Evolutionary conservation across 2,113 vertebrate species (phyloP), one percentile per base, ranked within the genome.

Genomic region (Naja naja): DNA sequence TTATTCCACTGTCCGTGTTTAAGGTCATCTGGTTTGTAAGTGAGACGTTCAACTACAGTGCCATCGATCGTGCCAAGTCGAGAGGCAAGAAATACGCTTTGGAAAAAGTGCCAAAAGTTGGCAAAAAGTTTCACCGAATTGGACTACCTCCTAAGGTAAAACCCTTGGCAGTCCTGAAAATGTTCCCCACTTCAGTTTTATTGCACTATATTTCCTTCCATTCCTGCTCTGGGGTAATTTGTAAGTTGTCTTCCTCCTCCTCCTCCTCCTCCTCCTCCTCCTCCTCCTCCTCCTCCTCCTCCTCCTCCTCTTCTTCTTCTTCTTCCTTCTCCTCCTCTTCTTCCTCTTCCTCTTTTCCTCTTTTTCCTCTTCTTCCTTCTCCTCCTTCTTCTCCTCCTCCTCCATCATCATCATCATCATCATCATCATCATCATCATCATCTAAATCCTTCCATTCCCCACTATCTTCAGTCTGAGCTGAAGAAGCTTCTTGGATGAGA

Each of bases 81-180:
- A 98, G 98, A 97, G 99, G 99, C 93, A 99, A 99, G 96, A 99
- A 99, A 96, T 99, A 99, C 7, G 99, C 99, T 94, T 97, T 99
- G 94, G 98, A 99, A 96, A 99, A 99, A 97, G 99, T 99, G 93
- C 99, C 99, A 93, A 99, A 98, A 97, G 99, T 99, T 91, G 99
- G 98, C 91, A 98, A 98, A 94, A 99, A 98, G 94, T 99, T 99
- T 96, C 99, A 99, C 97, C 97, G 99, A 93, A 98, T 99, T 90
- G 99, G 99, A 94, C 98, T 99, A 93, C 99, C 99, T 96, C 99
- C 99, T 30, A 99, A 99, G 99, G 99, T 99, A 97, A 86, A 55
- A 34, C 6, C 30, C 7, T 56, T 56, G 90, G 86, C 54, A 90
- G 1, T 86, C 9, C 69, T 94, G 90, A 1, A 94, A 91, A 0